A percentile compares a stretch with the other conserved stretches of the same genome.
Conservation (phyloP, 2,888 invertebrate species). For the Stramonita haemastoma region DNA sequence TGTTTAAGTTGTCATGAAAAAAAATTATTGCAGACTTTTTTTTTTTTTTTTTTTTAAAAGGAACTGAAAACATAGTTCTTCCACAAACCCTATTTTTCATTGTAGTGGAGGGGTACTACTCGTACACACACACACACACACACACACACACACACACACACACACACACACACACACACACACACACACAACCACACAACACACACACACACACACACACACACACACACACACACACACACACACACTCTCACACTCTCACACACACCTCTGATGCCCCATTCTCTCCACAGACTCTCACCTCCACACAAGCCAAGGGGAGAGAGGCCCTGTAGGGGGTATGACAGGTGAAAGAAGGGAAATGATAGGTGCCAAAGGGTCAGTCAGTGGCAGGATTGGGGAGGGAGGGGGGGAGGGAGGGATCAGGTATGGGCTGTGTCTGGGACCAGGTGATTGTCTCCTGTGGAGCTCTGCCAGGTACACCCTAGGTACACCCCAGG, state of each 20-base stretch:
- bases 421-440: background rate
- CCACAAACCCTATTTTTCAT: too few species aligned
- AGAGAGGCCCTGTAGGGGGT: too few species aligned
- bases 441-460: too few species aligned
- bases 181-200: too few species aligned
- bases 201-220: too few species aligned
- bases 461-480: background rate
- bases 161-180: background rate
- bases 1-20: too few species aligned
- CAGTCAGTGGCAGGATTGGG: background rate
- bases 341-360: background rate
- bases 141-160: background rate
- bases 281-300: background rate
- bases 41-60: too few species aligned
- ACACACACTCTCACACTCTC: background rate
- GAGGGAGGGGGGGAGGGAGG: background rate
- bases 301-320: background rate
- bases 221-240: background rate
- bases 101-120: too few species aligned
- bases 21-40: too few species aligned
- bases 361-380: constrained; percentile 3
- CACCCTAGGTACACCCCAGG: too few species aligned
- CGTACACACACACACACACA: too few species aligned
- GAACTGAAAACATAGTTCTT: too few species aligned
- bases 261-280: background rate